Percentiles rank a stretch among this genome's conserved stretches.
phyloP scores from a whole-genome alignment of 2,113 vertebrate species.

The Cynocephalus volans region DNA sequence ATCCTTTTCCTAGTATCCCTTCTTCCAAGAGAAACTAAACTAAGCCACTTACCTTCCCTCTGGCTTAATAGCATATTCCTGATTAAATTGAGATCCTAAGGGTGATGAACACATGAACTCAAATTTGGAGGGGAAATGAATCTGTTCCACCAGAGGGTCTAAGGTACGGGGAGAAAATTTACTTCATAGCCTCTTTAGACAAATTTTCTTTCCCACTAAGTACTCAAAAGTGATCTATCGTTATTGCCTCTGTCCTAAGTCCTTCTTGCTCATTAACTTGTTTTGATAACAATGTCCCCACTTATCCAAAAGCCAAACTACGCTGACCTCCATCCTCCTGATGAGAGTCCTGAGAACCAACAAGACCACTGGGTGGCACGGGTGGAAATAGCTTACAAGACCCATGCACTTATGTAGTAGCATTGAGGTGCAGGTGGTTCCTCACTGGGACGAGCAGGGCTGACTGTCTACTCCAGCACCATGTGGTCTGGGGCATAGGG shows the following conservation, averaged over 20 bases:
- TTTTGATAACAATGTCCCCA: neutral
- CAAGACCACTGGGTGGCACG: neutral
- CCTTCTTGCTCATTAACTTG: neutral
- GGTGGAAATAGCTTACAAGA: neutral
- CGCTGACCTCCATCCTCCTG: neutral
- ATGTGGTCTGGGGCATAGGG: no score
- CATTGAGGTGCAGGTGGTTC: neutral
- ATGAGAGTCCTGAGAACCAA: neutral
- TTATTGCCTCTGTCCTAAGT: neutral
- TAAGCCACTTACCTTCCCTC: neutral
- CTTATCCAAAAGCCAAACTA: neutral
- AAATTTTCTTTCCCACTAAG: neutral
- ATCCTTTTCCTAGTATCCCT: neutral
- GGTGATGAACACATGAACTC: neutral
- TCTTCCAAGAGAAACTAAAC: slow-evolving; percentile 19
- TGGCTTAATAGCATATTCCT: neutral
- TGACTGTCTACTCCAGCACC: neutral
- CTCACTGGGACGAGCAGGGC: neutral
- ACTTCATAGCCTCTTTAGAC: neutral
- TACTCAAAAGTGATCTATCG: neutral
- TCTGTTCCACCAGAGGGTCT: neutral
- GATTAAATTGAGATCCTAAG: neutral
- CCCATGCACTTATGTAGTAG: neutral
- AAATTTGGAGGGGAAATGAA: neutral
- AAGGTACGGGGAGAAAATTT: neutral